Base-by-base conservation (phyloP, 2,888 invertebrate genomes). In the Drosophila nr. perissopoda region DNA sequence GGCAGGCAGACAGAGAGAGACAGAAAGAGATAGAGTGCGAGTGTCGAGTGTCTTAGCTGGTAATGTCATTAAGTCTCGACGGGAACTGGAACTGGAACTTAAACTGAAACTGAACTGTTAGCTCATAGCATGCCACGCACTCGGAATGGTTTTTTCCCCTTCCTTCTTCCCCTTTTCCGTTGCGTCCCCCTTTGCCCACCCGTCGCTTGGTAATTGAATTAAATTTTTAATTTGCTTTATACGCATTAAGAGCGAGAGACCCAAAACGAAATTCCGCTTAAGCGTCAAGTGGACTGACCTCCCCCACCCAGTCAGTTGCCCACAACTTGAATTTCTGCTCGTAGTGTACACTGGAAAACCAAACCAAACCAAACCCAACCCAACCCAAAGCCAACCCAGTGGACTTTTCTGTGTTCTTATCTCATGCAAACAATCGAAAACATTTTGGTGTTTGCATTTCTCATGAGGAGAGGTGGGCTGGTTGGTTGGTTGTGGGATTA, bases 191-290 rank as follows among this genome's bases (percentile, higher is more conserved):
- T 25, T 3, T 16, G 25, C 21, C 25, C 21, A 3, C 4, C 21
- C 16, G 51, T 68, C 51, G 53, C 60, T 65, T 62, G 78, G 69
- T 85, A 89, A 85, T 85, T 85, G 86, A 85, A 89, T 85, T 85
- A 85, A 89, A 74, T 78, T 76, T 72, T 89, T 88, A 84, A 82
- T 88, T 85, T 82, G 74, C 70, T 59, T 25, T n/a, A 64, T 72
- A 73, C 60, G 72, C 77, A 85, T 89, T 89, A 84, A 80, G 56
- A 62, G 49, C 51, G 16, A 42, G 21, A 31, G 42, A 21, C 61
- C 60, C 16, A 38, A 31, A 56, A 29, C 53, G 53, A 52, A 57
- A 46, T 54, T 59, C 62, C 33, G 52, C 59, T 63, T 57, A 46
- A 69, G 60, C 74, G 61, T 75, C 76, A 75, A 75, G 75, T 66